Evolutionary conservation across 1,140 invertebrate species (phyloP).

Genomic region (Zelostemma sp.): DNA sequence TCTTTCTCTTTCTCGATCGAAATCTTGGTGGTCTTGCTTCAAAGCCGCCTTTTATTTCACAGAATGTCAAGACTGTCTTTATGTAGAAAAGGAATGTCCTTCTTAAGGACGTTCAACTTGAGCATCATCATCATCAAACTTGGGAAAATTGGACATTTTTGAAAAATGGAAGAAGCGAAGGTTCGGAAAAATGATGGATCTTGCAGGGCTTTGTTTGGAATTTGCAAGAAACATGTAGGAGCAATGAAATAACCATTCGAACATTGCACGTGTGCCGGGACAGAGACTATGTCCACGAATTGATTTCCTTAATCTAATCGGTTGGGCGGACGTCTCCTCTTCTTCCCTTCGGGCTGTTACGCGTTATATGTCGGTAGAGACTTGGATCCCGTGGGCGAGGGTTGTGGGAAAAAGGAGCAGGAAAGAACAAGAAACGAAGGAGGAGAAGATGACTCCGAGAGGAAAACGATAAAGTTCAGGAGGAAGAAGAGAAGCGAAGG

Average conservation of each 20-base stretch:
- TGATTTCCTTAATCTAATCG: conserved; percentile 63
- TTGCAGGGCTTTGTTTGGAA: too few relatives aligned
- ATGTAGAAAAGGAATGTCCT: conserved; percentile 32
- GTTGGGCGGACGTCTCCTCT: conserved; percentile 53
- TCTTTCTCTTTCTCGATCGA: conserved; percentile 18
- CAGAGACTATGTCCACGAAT: conserved; percentile 42
- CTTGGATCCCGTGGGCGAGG: conserved; percentile 42
- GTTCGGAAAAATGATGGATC: too few relatives aligned
- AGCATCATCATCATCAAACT: too few relatives aligned
- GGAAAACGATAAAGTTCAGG: conserved; percentile 34
- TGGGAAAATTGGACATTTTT: too few relatives aligned
- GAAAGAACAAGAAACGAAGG: neutral
- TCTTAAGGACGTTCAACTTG: too few relatives aligned
- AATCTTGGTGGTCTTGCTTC: conserved; percentile 35
- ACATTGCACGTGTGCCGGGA: conserved; percentile 1
- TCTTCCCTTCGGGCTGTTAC: conserved; percentile 54
- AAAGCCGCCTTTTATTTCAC: conserved; percentile 31
- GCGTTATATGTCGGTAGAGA: conserved; percentile 28
- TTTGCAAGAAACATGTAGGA: conserved; percentile 11
- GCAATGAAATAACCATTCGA: neutral
- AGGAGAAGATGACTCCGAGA: conserved; percentile 15
- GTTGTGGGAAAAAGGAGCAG: conserved; percentile 37
- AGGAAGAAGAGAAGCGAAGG: conserved; percentile 35
- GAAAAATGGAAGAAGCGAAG: too few relatives aligned
- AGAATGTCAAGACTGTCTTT: conserved; percentile 24